These are phyloP conservation scores for Dimorphilus gyrociliatus DNA, from an alignment of 2,888 invertebrate species.

Conservation along the genomic window DNA sequence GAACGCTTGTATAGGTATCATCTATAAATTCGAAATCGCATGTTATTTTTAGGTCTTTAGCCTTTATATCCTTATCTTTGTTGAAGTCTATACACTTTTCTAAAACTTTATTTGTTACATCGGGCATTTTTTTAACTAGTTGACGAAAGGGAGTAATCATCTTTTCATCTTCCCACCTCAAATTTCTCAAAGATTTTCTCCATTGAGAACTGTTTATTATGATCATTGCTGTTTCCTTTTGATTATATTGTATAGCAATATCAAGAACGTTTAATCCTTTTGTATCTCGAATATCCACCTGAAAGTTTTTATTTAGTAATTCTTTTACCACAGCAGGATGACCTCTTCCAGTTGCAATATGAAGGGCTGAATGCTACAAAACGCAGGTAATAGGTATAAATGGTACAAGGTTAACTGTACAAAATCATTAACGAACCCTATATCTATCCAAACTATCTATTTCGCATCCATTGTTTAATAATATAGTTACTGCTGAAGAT, in stretches of 20 bases:
- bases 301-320: constrained; percentile 3
- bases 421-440: constrained; percentile 2
- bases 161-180: too few relatives aligned
- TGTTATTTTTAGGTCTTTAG: too few relatives aligned
- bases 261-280: background rate
- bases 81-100: constrained; percentile 7
- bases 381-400: background rate
- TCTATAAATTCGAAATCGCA: constrained; percentile 32
- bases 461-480: constrained; percentile 4
- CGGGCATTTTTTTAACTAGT: constrained; percentile 29
- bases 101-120: constrained; percentile 9
- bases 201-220: too few relatives aligned
- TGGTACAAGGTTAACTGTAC: background rate
- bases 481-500: constrained; percentile 1
- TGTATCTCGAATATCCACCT: background rate
- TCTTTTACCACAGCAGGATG: constrained; percentile 7
- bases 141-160: constrained; percentile 29
- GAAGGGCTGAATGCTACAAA: constrained; percentile 3
- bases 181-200: too few relatives aligned
- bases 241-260: background rate
- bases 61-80: constrained; percentile 2
- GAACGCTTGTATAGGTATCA: too few relatives aligned
- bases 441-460: constrained; percentile 3
- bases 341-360: constrained; percentile 6
- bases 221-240: too few relatives aligned